These are phyloP conservation scores for Chloroceryle inda DNA, from an alignment of 2,797 vertebrate genomes.

Conservation along the genomic window DNA sequence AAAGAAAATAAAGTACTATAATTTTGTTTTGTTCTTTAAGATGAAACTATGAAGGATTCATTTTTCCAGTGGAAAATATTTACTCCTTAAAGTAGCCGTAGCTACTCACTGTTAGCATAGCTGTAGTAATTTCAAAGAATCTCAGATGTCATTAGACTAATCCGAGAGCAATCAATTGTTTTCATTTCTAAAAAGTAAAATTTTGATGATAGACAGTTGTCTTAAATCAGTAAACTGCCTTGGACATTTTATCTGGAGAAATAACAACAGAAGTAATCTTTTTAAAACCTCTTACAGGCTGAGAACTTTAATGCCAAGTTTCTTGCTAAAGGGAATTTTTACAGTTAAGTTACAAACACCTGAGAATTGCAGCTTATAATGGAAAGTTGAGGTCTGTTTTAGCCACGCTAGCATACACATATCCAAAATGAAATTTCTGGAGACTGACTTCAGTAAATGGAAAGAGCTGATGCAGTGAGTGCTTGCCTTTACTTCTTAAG, in stretches of 20 bases:
- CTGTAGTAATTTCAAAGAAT: neutral
- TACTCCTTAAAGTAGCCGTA: neutral
- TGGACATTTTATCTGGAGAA: neutral
- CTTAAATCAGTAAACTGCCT: neutral
- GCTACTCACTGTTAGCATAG: neutral
- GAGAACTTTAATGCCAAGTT: neutral
- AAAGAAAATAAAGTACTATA: neutral
- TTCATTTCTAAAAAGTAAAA: neutral
- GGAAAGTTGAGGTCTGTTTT: neutral
- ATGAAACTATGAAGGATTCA: neutral
- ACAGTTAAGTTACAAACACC: neutral
- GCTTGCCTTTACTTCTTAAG: neutral
- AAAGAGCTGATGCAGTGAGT: neutral
- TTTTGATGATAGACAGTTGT: neutral
- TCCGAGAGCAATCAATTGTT: neutral
- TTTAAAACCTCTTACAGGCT: neutral
- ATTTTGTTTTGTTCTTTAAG: neutral
- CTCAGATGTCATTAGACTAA: neutral
- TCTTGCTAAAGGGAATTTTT: neutral
- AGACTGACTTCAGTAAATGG: neutral
- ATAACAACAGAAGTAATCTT: neutral
- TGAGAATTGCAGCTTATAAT: neutral
- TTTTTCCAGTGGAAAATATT: neutral
- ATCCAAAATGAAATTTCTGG: neutral
- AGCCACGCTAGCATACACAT: neutral